Percentiles rank a stretch among this genome's conserved stretches.
These are phyloP conservation scores for Lordiphosa collinella DNA, from an alignment of 1,140 invertebrate species.

Conservation along the genomic window DNA sequence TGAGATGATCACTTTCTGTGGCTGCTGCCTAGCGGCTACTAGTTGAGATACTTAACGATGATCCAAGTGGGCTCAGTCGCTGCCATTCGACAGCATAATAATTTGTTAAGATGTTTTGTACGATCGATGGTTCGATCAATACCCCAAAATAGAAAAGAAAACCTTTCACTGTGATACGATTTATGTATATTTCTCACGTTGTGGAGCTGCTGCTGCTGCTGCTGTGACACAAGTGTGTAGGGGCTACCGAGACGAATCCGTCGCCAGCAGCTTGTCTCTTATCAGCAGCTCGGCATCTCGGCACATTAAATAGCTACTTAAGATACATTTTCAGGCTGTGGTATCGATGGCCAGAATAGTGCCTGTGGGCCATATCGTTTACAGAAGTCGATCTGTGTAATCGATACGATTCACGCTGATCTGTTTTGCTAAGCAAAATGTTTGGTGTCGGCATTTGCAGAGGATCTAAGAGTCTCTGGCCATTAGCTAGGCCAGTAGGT, in stretches of 20 bases:
- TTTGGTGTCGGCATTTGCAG: constrained; percentile 30
- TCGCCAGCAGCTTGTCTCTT: constrained; percentile 42
- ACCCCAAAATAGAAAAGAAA: constrained; percentile 14
- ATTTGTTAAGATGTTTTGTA: constrained; percentile 75
- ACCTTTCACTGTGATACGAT: constrained; percentile 27
- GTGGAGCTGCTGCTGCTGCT: constrained; percentile 25
- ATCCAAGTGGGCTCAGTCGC: constrained; percentile 37
- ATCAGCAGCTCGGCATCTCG: constrained; percentile 66
- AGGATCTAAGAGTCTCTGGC: constrained; percentile 34
- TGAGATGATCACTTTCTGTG: constrained; percentile 73
- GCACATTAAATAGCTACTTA: constrained; percentile 70
- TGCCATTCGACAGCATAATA: constrained; percentile 37
- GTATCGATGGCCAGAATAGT: constrained; percentile 42
- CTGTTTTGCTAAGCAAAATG: constrained; percentile 25
- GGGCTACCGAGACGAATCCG: constrained; percentile 15
- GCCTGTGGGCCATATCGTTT: constrained; percentile 55
- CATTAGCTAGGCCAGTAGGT: constrained; percentile 18
- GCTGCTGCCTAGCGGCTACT: constrained; percentile 78
- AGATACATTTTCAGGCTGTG: constrained; percentile 43
- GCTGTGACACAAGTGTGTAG: constrained; percentile 1
- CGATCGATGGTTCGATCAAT: constrained; percentile 38
- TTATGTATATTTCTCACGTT: constrained; percentile 73
- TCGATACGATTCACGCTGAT: constrained; percentile 49
- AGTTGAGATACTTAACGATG: constrained; percentile 74
- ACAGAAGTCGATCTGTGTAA: constrained; percentile 75